Base-by-base conservation (phyloP, 2,888 invertebrate genomes). In the Lasioglossum lativentre region DNA sequence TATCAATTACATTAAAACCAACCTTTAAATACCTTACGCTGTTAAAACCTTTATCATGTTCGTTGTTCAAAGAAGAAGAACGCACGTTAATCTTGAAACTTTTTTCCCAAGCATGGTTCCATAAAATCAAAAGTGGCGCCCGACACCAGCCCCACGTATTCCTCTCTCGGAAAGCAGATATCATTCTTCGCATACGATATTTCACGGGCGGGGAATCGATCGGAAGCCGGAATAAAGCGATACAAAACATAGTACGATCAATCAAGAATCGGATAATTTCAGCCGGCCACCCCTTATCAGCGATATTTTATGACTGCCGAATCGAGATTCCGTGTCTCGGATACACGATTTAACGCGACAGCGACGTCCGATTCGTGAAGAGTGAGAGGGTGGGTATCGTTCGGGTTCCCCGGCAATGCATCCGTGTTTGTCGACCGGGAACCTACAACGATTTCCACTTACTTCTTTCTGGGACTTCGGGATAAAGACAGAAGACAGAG, bases 381-480 rank as follows among this genome's bases (percentile, higher is more conserved):
- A 27, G n/a, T n/a, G 27, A 5, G 27, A 27, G 59, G 27, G 27
- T 14, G 4, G 75, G 74, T 80, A 83, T 87, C 68, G 86, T 78
- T 72, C 76, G 72, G 75, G 71, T 76, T 82, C 45, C 75, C 30
- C 72, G 30, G 75, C 78, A 70, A 86, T 87, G 85, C 86, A 83
- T 81, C 86, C 86, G 85, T 88, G 89, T 91, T 92, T 91, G 90
- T 85, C 85, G 87, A 86, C 82, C 80, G 78, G 85, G 82, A 86
- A 90, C 89, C 90, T 93, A 93, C 93, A 93, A 82, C 91, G 92
- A 92, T 93, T 93, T 92, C 91, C 92, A 93, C 93, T 93, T 93
- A 93, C 90, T 91, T 90, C 87, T 83, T 86, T 83, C 83, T 86
- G 38, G 78, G 84, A 90, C 86, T 90, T 89, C 68, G 38, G 90